These are phyloP conservation scores for Lophotriccus pileatus DNA, from an alignment of 2,797 vertebrate genomes.

Conservation along the genomic window DNA sequence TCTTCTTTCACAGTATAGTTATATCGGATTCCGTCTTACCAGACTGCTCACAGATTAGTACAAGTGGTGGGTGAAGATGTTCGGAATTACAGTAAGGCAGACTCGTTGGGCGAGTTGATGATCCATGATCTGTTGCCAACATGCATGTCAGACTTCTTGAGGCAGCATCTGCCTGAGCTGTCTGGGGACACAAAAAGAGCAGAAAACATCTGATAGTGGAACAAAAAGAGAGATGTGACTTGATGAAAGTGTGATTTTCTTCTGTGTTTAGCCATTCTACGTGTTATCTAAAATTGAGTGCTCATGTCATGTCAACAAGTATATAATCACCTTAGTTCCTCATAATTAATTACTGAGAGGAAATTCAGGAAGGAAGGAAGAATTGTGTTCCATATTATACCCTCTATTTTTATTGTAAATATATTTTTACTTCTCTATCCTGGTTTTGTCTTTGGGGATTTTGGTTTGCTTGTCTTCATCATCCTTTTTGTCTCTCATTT, in stretches of 20 bases:
- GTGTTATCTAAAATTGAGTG: constrained; percentile 6
- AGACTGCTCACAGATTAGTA: background rate
- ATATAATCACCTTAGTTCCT: background rate
- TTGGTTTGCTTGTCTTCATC: background rate
- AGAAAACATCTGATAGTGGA: background rate
- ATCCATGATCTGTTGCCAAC: background rate
- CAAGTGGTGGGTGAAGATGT: background rate
- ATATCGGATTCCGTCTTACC: background rate
- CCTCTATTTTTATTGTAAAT: background rate
- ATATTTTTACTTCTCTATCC: background rate
- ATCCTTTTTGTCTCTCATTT: background rate
- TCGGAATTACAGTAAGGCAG: background rate
- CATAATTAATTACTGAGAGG: background rate
- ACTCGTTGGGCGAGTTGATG: constrained; percentile 15
- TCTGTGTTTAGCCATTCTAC: background rate
- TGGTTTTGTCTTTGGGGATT: background rate
- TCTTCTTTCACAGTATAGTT: background rate
- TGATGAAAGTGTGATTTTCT: constrained; percentile 19
- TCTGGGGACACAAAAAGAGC: background rate
- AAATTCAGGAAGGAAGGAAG: background rate
- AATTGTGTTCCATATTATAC: background rate
- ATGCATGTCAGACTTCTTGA: background rate
- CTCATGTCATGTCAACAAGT: background rate
- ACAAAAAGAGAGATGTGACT: background rate
- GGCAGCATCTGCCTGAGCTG: background rate